Conservation (phyloP, 2,888 invertebrate genomes). For the Thymelicus acteon region DNA sequence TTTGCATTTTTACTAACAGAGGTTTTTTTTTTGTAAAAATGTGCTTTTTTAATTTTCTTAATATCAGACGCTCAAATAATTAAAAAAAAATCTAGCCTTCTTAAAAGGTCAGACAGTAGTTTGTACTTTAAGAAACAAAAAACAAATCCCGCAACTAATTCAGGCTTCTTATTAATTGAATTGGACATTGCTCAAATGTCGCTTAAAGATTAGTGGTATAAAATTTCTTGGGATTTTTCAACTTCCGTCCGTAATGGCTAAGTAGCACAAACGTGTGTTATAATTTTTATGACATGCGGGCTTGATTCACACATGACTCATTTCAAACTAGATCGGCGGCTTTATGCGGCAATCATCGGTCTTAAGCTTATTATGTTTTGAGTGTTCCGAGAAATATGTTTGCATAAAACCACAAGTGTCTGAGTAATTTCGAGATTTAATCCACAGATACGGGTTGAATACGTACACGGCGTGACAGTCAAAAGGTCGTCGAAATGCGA, state of each 20-base stretch:
- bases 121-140: too few species aligned
- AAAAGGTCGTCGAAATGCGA: slow-evolving; percentile 4
- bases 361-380: slow-evolving; percentile 33
- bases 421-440: slow-evolving; percentile 33
- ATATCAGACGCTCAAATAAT: too few species aligned
- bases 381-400: slow-evolving; percentile 34
- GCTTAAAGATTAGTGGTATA: not conserved
- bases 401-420: slow-evolving; percentile 37
- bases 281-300: slow-evolving; percentile 35
- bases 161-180: not conserved
- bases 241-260: slow-evolving; percentile 11
- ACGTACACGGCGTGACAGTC: not conserved
- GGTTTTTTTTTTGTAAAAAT: too few species aligned
- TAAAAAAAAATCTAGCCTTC: too few species aligned
- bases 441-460: slow-evolving; percentile 19
- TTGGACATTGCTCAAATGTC: not conserved
- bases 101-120: too few species aligned
- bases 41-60: too few species aligned
- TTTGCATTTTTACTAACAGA: too few species aligned
- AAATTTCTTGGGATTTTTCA: slow-evolving; percentile 10
- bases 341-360: slow-evolving; percentile 7
- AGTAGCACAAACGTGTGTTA: slow-evolving; percentile 2
- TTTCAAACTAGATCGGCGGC: slow-evolving; percentile 11
- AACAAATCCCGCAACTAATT: too few species aligned
- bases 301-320: slow-evolving; percentile 27